Conservation (phyloP, 2,113 vertebrate genomes). For the Acrocephalus arundinaceus region DNA sequence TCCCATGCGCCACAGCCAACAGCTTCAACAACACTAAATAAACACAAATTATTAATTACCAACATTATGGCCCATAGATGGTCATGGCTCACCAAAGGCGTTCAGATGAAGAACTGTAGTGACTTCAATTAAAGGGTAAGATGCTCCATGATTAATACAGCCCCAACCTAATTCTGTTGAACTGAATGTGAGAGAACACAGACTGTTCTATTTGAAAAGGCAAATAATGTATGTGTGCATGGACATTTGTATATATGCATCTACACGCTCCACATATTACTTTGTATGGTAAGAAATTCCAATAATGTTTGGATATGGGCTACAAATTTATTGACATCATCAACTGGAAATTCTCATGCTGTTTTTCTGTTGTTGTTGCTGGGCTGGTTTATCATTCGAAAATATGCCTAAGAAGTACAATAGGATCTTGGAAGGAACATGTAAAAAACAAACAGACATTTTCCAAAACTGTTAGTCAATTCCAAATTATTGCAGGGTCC, state of each 20-base stretch:
- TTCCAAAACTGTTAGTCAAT: slow-evolving; percentile 70
- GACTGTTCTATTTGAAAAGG: slow-evolving; percentile 42
- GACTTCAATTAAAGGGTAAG: background rate
- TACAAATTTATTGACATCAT: slow-evolving; percentile 44
- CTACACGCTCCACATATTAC: background rate
- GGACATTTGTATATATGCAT: slow-evolving; percentile 33
- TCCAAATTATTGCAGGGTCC: slow-evolving; percentile 72
- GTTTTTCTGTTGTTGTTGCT: slow-evolving; percentile 38
- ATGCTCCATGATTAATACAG: background rate
- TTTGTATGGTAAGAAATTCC: slow-evolving; percentile 58
- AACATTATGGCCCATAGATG: background rate
- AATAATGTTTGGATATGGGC: slow-evolving; percentile 30
- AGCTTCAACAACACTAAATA: background rate
- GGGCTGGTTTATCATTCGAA: background rate
- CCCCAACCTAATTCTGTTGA: background rate
- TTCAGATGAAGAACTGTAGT: background rate
- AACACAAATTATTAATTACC: slow-evolving; percentile 22
- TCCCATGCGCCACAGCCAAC: background rate
- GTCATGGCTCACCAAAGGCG: background rate
- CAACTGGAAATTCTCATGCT: slow-evolving; percentile 19
- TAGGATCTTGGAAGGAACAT: background rate
- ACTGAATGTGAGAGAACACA: slow-evolving; percentile 19
- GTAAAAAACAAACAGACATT: slow-evolving; percentile 1
- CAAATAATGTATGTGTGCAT: background rate
- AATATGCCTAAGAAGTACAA: background rate